phyloP scores from a whole-genome alignment of 1,140 invertebrate species.

The Habropoda laboriosa region DNA sequence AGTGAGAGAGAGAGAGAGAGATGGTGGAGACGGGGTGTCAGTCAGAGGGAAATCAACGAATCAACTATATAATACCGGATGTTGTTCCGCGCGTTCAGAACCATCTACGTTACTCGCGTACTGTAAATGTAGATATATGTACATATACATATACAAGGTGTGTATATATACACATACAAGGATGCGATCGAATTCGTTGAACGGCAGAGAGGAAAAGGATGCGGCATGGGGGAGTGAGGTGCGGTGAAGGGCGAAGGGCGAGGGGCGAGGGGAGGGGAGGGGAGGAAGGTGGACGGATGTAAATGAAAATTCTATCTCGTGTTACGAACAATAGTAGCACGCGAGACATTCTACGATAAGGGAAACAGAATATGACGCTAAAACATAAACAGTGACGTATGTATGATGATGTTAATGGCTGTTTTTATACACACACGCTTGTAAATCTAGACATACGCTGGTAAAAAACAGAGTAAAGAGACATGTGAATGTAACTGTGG shows the following conservation, averaged over 20 bases:
- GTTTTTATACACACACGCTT: constrained; percentile 59
- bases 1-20: too few relatives aligned
- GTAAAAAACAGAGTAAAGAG: constrained; percentile 49
- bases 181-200: constrained; percentile 9
- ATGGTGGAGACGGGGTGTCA: too few relatives aligned
- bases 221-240: not conserved
- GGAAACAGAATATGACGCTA: constrained; percentile 60
- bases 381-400: constrained; percentile 65
- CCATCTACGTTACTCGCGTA: not conserved
- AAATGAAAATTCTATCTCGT: constrained; percentile 41
- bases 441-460: constrained; percentile 45
- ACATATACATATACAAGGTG: not conserved
- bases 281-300: not conserved
- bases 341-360: constrained; percentile 35
- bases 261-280: not conserved
- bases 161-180: not conserved
- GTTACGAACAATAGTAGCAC: constrained; percentile 24
- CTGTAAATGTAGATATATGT: not conserved
- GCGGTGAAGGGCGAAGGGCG: too few relatives aligned
- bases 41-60: not conserved
- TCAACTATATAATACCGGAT: not conserved
- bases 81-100: not conserved
- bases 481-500: constrained; percentile 51
- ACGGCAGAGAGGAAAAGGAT: constrained; percentile 22
- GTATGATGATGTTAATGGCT: constrained; percentile 70